These are phyloP conservation scores for Xanthia icteritia DNA, from an alignment of 2,888 invertebrate genomes.

Conservation along the genomic window DNA sequence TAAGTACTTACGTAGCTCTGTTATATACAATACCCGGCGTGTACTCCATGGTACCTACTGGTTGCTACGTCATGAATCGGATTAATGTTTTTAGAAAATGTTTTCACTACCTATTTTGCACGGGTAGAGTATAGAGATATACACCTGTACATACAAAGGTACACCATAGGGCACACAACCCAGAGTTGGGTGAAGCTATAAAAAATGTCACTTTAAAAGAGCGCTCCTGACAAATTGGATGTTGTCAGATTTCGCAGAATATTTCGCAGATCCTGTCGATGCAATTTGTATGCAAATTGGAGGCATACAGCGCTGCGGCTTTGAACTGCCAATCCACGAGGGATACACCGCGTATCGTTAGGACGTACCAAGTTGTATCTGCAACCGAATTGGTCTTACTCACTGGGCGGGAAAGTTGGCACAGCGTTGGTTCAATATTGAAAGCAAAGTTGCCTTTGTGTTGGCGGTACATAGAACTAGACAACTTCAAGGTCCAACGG, in stretches of 20 bases:
- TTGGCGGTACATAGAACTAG: neutral
- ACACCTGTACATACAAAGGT: neutral
- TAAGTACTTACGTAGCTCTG: neutral
- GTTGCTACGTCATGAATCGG: too few species aligned
- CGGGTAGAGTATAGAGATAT: neutral
- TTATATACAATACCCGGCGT: too few species aligned
- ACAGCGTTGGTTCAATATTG: neutral
- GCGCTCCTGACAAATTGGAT: slow-evolving; percentile 3
- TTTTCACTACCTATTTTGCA: too few species aligned
- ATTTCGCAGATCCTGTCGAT: slow-evolving; percentile 24
- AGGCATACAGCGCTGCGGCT: slow-evolving; percentile 3
- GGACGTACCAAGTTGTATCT: neutral
- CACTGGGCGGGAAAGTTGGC: neutral
- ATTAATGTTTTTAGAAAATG: too few species aligned
- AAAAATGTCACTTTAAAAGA: slow-evolving; percentile 13
- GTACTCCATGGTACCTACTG: neutral
- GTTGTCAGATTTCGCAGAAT: slow-evolving; percentile 4
- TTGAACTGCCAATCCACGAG: slow-evolving; percentile 16
- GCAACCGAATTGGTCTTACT: neutral
- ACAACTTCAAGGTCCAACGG: neutral
- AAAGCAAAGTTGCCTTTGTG: neutral
- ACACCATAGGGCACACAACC: neutral
- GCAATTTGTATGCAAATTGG: slow-evolving; percentile 60
- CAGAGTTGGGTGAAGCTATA: neutral
- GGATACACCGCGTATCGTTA: neutral